phyloP scores from a whole-genome alignment of 2,888 invertebrate genomes.

The Acleris laterana region DNA sequence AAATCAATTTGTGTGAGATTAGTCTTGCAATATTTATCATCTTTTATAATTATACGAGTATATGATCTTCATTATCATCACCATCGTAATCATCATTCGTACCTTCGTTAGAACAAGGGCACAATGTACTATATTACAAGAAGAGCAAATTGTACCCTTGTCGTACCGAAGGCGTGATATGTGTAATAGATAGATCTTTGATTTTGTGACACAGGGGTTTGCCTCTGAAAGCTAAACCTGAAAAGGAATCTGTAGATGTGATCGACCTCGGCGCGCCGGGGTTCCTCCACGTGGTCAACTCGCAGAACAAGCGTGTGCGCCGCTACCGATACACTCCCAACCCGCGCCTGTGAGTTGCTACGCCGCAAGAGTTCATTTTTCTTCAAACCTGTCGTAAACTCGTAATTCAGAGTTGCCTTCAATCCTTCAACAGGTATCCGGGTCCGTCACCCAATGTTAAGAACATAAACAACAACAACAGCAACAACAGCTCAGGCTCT shows the following conservation, averaged over 20 bases:
- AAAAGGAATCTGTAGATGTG: slow-evolving; percentile 43
- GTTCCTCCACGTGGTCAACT: slow-evolving; percentile 26
- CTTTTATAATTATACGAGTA: too few relatives aligned
- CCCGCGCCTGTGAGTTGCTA: slow-evolving; percentile 62
- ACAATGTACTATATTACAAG: too few relatives aligned
- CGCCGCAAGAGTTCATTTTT: background rate
- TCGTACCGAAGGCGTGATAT: too few relatives aligned
- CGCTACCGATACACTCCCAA: slow-evolving; percentile 55
- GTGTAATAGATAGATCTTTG: too few relatives aligned
- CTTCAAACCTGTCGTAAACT: too few relatives aligned
- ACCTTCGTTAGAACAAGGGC: too few relatives aligned
- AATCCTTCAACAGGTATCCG: slow-evolving; percentile 52
- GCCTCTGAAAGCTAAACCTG: slow-evolving; percentile 20
- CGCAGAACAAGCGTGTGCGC: slow-evolving; percentile 30
- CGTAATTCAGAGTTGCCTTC: too few relatives aligned
- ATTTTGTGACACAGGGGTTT: background rate
- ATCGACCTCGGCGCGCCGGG: slow-evolving; percentile 50
- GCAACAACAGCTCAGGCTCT: slow-evolving; percentile 32
- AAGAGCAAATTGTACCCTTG: too few relatives aligned
- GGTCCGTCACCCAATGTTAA: slow-evolving; percentile 38
- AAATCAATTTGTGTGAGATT: too few relatives aligned
- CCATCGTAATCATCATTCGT: too few relatives aligned
- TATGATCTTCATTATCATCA: too few relatives aligned
- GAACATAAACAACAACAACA: background rate
- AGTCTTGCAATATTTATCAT: too few relatives aligned